These are phyloP conservation scores for Galagoides demidoff DNA, from an alignment of 2,797 vertebrate species.

Conservation along the genomic window DNA sequence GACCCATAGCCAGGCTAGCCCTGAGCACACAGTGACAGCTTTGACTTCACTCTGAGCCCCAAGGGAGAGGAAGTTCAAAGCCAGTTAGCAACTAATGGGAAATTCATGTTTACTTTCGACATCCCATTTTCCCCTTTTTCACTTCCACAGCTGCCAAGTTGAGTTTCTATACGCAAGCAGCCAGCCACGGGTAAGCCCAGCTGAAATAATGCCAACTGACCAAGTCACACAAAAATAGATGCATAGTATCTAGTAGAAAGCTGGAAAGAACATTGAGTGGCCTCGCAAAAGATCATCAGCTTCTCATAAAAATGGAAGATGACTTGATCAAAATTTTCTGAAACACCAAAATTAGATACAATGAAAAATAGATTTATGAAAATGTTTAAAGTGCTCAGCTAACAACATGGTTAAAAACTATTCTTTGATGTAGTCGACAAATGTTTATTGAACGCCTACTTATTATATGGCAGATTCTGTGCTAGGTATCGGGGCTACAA, in stretches of 20 bases:
- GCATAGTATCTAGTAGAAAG: neutral
- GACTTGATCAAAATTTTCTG: neutral
- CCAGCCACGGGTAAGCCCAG: conserved; percentile 47
- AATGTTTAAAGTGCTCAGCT: neutral
- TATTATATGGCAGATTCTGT: neutral
- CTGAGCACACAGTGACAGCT: neutral
- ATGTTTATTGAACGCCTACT: neutral
- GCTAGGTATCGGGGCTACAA: neutral
- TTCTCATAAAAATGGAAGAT: conserved; percentile 38
- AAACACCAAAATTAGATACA: neutral
- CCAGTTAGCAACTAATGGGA: conserved; percentile 58
- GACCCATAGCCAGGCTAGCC: neutral
- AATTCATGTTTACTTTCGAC: conserved; percentile 64
- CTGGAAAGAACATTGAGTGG: neutral
- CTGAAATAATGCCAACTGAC: conserved; percentile 24
- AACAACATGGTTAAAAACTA: neutral
- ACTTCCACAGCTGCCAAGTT: conserved; percentile 66
- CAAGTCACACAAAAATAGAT: neutral
- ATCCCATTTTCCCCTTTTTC: conserved; percentile 74
- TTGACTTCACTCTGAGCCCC: neutral
- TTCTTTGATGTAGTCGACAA: neutral
- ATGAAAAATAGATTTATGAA: conserved; percentile 28
- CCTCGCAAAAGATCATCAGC: neutral
- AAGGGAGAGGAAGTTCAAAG: conserved; percentile 70
- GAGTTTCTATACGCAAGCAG: conserved; percentile 74